Evolutionary conservation across 2,888 invertebrate species (phyloP), one percentile per base, ranked within the genome.

Genomic region (Dysmachus trigonus): DNA sequence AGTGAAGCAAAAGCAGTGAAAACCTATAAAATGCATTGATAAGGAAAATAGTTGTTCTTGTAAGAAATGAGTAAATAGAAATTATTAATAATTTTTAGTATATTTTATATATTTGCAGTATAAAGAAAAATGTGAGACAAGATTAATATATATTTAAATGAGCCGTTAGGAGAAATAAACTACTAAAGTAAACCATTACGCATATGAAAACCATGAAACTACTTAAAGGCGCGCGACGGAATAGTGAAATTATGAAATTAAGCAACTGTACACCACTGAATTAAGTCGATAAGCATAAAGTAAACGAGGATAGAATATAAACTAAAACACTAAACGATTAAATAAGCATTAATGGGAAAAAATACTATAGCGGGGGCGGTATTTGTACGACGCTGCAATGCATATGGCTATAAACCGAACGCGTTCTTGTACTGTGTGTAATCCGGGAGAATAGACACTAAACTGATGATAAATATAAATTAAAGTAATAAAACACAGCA

Each of bases 11-110:
- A 15, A 30, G 41, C 6, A 84, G 13, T 27, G 38, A 84, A n/a
- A 84, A 53, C 15, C 72, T 72, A 72, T 72, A 73, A 84, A n/a
- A n/a, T n/a, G 72, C 33, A 84, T 84, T n/a, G 51, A 76, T 13
- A 74, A 74, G 74, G 22, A 33, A n/a, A 76, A 76, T 76, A 74
- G 51, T 74, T 76, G 74, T 76, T 35, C 53, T 74, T 77, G 77
- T 85, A 85, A 85, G 53, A 76, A 85, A 53, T 53, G 27, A 74
- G 27, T 85, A 35, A 84, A 77, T 76, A 76, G 74, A 35, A 74
- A 85, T 76, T 85, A 85, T 85, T 85, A 31, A 53, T 85, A 85
- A 33, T 76, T 83, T 83, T 83, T 83, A 83, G 83, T 83, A 83
- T 83, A 83, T 83, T 83, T 83, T 83, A 83, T 83, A 83, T 83